Evolutionary conservation across 1,140 invertebrate genomes (phyloP).

Genomic region (Copidosoma floridanum): DNA sequence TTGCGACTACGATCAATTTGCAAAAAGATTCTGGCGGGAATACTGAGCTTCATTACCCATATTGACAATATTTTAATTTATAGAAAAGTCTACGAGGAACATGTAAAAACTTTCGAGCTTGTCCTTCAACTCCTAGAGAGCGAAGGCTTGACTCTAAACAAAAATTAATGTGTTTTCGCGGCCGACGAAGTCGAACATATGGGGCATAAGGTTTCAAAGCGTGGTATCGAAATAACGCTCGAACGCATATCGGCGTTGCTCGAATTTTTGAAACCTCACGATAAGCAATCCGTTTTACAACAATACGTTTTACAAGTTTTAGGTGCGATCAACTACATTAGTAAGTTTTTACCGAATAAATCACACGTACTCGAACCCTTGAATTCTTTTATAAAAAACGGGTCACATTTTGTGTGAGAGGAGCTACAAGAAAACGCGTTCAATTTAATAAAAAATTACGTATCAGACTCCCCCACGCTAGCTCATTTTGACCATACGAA

Average conservation of each 20-base stretch:
- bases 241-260: constrained; percentile 36
- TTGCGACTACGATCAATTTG: constrained; percentile 33
- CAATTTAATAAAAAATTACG: constrained; percentile 10
- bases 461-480: constrained; percentile 13
- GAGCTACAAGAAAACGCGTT: constrained; percentile 26
- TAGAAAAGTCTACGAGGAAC: constrained; percentile 31
- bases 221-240: constrained; percentile 37
- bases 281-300: constrained; percentile 32
- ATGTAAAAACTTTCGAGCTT: constrained; percentile 31
- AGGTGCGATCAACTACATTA: constrained; percentile 31
- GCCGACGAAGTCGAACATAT: constrained; percentile 32
- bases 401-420: constrained; percentile 23
- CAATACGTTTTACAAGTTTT: constrained; percentile 42
- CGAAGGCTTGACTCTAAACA: constrained; percentile 36
- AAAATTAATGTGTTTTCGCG: constrained; percentile 35
- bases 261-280: constrained; percentile 41
- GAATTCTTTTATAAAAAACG: constrained; percentile 26
- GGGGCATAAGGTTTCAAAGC: constrained; percentile 33
- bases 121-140: constrained; percentile 31
- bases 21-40: constrained; percentile 27
- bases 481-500: constrained; percentile 27
- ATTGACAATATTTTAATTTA: constrained; percentile 41
- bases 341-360: constrained; percentile 30
- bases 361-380: constrained; percentile 33
- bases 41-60: constrained; percentile 33